Evolutionary conservation across 2,888 invertebrate species (phyloP).

Genomic region (Agrilus cyanescens): DNA sequence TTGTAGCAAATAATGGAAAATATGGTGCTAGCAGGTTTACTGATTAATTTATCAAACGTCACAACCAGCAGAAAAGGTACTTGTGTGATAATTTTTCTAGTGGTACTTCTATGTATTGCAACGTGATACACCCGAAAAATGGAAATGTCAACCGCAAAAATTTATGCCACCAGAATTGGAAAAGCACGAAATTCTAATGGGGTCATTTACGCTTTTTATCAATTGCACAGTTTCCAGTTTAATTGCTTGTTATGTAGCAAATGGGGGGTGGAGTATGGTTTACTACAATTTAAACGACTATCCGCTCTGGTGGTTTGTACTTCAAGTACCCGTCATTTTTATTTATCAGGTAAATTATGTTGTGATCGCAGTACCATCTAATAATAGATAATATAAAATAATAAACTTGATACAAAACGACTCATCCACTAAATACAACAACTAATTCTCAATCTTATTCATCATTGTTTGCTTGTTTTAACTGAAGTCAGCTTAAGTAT

Average conservation of each 20-base stretch:
- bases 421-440: too few species aligned
- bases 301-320: slow-evolving; percentile 52
- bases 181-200: slow-evolving; percentile 54
- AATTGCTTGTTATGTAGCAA: slow-evolving; percentile 53
- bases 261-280: slow-evolving; percentile 52
- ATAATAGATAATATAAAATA: too few species aligned
- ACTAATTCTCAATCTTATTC: too few species aligned
- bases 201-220: slow-evolving; percentile 43
- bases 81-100: slow-evolving; percentile 31
- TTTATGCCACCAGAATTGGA: slow-evolving; percentile 56
- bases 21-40: too few species aligned
- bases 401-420: too few species aligned
- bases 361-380: slow-evolving; percentile 3
- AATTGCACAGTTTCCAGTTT: slow-evolving; percentile 45
- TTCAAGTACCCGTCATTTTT: slow-evolving; percentile 53
- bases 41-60: slow-evolving; percentile 5
- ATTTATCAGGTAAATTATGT: slow-evolving; percentile 43
- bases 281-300: slow-evolving; percentile 48
- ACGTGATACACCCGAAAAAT: slow-evolving; percentile 48
- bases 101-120: slow-evolving; percentile 60
- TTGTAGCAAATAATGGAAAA: too few species aligned
- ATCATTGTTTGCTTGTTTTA: too few species aligned
- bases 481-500: too few species aligned
- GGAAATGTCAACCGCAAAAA: slow-evolving; percentile 64
- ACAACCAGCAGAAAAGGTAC: slow-evolving; percentile 6